Conservation (phyloP, 2,797 vertebrate species). For the Arnoldichthys spilopterus region DNA sequence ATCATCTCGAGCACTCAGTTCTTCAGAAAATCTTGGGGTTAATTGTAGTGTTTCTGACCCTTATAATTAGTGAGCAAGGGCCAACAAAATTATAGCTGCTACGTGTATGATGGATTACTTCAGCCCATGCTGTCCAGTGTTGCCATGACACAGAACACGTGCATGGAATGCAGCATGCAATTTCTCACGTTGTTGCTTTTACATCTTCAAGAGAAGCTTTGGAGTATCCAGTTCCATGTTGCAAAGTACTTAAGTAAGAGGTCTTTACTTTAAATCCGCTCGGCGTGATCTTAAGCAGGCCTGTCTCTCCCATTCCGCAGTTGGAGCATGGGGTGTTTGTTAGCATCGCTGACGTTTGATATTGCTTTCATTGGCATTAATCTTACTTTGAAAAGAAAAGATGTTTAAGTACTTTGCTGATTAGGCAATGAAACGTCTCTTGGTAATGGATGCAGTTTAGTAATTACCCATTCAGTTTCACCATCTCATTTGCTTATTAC, state of each 20-base stretch:
- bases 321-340: conserved; percentile 7
- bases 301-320: conserved; percentile 3
- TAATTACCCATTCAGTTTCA: conserved; percentile 39
- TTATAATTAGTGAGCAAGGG: not conserved
- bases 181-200: not conserved
- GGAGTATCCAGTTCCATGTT: conserved; percentile 11
- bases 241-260: conserved; percentile 10
- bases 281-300: conserved; percentile 30
- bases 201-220: conserved; percentile 22
- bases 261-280: conserved; percentile 32
- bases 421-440: conserved; percentile 34
- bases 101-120: not conserved
- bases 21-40: not conserved
- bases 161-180: not conserved
- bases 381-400: conserved; percentile 34
- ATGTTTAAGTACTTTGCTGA: conserved; percentile 18
- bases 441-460: conserved; percentile 36
- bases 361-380: conserved; percentile 29
- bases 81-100: conserved; percentile 12
- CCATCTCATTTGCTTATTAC: conserved; percentile 40
- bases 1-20: too few relatives aligned
- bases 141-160: not conserved
- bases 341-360: not conserved
- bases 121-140: not conserved
- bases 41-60: not conserved